Base-by-base conservation (phyloP, 2,113 vertebrate species). In the Synchiropus splendidus region DNA sequence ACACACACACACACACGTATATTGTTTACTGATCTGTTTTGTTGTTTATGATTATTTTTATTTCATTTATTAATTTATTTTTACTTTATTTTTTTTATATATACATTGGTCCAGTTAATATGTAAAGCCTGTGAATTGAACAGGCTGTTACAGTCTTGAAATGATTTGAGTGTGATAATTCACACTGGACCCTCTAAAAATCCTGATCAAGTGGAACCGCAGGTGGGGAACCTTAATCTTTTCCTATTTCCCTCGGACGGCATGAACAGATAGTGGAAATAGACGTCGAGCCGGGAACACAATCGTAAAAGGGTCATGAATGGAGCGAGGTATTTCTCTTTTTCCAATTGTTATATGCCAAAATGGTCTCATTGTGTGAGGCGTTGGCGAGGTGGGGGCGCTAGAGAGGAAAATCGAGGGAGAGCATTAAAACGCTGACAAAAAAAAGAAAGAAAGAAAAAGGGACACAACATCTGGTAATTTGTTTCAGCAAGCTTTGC, bases 131-230 rank as follows among this genome's bases (percentile, higher is more conserved):
- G n/a, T n/a, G n/a, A n/a, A n/a, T 89, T 90, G 89, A 88, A 81
- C 86, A 80, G 58, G 61, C 72, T 84, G 87, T 90, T 88, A 89
- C 74, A 89, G 91, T 91, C 85, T 83, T 79, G 87, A 90, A 92
- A 90, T 91, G 85, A 88, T 83, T 89, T 89, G 89, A 91, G 90
- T 75, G 87, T 84, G 89, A 93, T 96, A 92, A 94, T 88, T 88
- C 88, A 90, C 92, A 90, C 82, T 82, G 84, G 87, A 85, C 74
- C 83, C 85, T 81, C 72, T 6, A 17, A 12, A 85, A 87, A 87
- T 87, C 85, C 87, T 86, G 81, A 75, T 82, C 82, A 74, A 88
- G 86, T 86, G 86, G 85, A 91, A 86, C 89, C 83, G 84, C 87
- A 85, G 87, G 86, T 86, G 82, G 88, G 79, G 78, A 87, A 92